Evolutionary conservation across 2,797 vertebrate genomes (phyloP).

Genomic region (Botia kubotai): DNA sequence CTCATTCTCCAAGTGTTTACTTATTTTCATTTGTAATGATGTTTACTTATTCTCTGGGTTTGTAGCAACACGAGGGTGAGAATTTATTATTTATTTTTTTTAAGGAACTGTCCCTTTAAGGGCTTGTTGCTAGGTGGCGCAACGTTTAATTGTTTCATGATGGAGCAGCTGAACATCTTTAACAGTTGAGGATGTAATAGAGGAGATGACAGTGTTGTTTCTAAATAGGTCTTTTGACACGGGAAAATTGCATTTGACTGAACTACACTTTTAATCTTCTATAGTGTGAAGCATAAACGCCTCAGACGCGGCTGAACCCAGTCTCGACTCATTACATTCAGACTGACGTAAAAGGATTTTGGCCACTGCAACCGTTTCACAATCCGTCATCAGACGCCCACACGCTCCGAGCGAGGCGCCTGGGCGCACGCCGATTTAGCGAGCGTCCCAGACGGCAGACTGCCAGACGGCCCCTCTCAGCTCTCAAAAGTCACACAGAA

Average conservation of each 20-base stretch:
- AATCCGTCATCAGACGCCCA: conserved; percentile 25
- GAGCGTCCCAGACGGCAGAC: background rate
- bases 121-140: background rate
- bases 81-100: too few species aligned
- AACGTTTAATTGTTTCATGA: background rate
- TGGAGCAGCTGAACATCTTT: background rate
- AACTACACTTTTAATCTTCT: background rate
- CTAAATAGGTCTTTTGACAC: background rate
- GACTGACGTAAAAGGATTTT: conserved; percentile 12
- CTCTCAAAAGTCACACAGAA: conserved; percentile 39
- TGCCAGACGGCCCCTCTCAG: conserved; percentile 41
- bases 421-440: too few species aligned
- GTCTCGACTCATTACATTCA: conserved; percentile 11
- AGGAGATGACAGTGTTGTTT: background rate
- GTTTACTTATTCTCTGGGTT: too few species aligned
- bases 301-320: background rate
- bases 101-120: too few species aligned
- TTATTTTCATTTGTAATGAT: too few species aligned
- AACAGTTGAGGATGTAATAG: background rate
- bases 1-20: too few species aligned
- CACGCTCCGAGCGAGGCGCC: background rate
- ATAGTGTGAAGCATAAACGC: background rate
- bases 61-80: too few species aligned
- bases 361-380: conserved; percentile 18
- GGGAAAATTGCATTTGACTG: background rate